Percentiles rank a stretch among this genome's conserved stretches.
phyloP scores from a whole-genome alignment of 2,797 vertebrate species.

The Xiphorhynchus erythropygius region DNA sequence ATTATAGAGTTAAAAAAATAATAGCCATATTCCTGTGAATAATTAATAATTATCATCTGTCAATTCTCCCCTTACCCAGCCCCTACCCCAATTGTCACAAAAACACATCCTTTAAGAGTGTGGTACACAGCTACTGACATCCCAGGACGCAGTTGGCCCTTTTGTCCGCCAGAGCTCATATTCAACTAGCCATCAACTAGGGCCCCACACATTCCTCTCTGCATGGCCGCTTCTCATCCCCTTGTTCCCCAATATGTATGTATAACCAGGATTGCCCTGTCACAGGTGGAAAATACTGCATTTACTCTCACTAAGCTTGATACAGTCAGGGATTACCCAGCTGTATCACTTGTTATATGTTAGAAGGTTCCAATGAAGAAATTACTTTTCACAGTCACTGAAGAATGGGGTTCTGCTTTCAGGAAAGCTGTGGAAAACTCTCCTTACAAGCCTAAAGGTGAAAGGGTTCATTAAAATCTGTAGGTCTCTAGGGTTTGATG shows the following conservation, averaged over 20 bases:
- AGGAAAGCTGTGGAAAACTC: neutral
- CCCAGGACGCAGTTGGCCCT: rapidly evolving
- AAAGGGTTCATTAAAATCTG: neutral
- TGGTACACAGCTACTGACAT: neutral
- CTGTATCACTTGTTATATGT: neutral
- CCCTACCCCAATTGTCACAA: neutral
- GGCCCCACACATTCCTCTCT: neutral
- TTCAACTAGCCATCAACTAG: neutral
- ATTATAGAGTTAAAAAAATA: neutral
- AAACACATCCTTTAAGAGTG: neutral
- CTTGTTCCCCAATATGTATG: rapidly evolving
- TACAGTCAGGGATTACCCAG: rapidly evolving
- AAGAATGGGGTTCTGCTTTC: neutral
- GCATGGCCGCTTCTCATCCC: neutral
- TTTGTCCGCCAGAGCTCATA: neutral
- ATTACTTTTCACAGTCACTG: neutral
- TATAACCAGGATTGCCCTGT: neutral
- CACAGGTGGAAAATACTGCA: neutral
- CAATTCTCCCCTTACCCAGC: neutral
- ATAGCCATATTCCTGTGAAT: neutral
- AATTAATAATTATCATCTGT: neutral
- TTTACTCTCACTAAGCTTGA: neutral
- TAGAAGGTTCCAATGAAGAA: neutral
- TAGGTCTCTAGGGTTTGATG: neutral
- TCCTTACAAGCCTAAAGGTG: neutral